phyloP scores from a whole-genome alignment of 2,797 vertebrate species.

The Pantherophis alleghaniensis region DNA sequence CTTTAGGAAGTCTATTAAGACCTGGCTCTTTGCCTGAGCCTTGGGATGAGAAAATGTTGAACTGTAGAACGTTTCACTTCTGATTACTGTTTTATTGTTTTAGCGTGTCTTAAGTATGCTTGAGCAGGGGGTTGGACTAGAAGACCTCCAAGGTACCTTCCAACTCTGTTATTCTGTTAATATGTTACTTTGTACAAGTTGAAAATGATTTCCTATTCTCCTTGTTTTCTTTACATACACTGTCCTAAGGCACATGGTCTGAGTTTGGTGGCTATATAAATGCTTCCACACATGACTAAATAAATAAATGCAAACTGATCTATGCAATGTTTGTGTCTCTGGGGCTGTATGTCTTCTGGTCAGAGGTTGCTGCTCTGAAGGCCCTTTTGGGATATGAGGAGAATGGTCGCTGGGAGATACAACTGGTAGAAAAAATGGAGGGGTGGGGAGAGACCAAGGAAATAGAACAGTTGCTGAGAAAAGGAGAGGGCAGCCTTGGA shows the following conservation, averaged over 20 bases:
- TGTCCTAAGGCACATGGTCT: background rate
- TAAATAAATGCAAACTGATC: background rate
- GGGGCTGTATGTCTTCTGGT: background rate
- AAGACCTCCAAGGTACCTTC: background rate
- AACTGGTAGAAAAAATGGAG: background rate
- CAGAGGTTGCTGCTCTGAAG: background rate
- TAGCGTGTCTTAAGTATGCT: background rate
- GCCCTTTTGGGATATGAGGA: background rate
- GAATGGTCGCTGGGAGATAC: background rate
- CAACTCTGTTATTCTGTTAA: background rate
- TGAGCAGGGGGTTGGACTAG: background rate
- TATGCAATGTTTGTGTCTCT: background rate
- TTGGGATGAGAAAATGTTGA: background rate
- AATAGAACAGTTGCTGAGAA: background rate
- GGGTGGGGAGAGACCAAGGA: background rate
- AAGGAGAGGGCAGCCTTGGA: background rate
- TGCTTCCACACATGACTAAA: background rate
- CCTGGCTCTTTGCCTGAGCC: background rate
- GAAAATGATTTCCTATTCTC: background rate
- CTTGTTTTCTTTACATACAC: background rate
- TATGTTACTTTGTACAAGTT: background rate
- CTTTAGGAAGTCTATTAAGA: background rate
- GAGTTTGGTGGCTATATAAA: background rate
- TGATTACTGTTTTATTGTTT: background rate
- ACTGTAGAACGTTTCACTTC: background rate